Evolutionary conservation across 2,888 invertebrate species (phyloP).

Genomic region (Philopedon plagiatum): DNA sequence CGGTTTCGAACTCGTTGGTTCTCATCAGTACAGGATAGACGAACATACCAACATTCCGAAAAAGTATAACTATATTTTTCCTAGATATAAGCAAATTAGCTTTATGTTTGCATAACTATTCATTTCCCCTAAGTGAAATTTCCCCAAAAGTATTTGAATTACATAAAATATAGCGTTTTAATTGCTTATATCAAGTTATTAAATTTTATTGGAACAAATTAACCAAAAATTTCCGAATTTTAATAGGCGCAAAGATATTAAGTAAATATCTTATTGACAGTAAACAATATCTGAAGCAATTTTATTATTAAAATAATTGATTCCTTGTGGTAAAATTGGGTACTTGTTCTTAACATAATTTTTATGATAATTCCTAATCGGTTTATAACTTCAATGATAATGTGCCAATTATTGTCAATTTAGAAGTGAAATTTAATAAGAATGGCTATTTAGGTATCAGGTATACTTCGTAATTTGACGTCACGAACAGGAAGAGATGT

Average conservation of each 20-base stretch:
- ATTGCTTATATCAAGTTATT: neutral
- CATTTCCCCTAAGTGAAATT: too few relatives aligned
- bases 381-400: neutral
- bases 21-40: too few relatives aligned
- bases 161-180: neutral
- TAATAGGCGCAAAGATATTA: neutral
- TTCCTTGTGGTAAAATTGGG: neutral
- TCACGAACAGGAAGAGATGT: too few relatives aligned
- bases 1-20: too few relatives aligned
- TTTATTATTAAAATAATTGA: neutral
- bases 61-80: too few relatives aligned
- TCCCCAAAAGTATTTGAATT: neutral
- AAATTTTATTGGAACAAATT: neutral
- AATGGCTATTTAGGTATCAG: neutral
- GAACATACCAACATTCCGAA: too few relatives aligned
- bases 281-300: neutral
- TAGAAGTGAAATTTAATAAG: neutral
- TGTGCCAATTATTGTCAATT: neutral
- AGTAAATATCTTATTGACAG: neutral
- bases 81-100: too few relatives aligned
- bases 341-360: neutral
- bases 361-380: neutral
- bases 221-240: neutral
- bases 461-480: neutral
- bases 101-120: too few relatives aligned